Evolutionary conservation across 2,888 invertebrate genomes (phyloP), one percentile per base, ranked within the genome.

Genomic region (Xanthia icteritia): DNA sequence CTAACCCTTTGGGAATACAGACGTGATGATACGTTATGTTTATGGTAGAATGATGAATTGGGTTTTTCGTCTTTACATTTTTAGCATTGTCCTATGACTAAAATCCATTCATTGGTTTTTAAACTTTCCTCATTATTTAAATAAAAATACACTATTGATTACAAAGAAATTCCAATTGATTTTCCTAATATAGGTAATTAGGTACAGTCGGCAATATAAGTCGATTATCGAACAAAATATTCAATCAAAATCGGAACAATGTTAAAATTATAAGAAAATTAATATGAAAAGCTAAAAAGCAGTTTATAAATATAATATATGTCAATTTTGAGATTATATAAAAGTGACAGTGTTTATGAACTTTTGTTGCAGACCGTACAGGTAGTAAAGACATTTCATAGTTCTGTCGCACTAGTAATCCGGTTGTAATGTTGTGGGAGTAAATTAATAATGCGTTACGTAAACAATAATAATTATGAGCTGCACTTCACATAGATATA

Each of bases 371-470:
- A 23, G 23, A 9, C 23, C 2, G 13, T 45, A 39, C 20, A 56
- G 15, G 23, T 60, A 64, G 6, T 56, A 42, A 31, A 56, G 1
- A n/a, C 36, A 51, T n/a, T 73, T 48, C 39, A 20, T 61, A 60
- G 39, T 60, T 67, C 45, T 45, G 13, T 13, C 39, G 54, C 61
- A 39, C 17, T 65, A 2, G n/a, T 65, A 54, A 60, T 51, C 61
- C 17, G 48, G 60, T 64, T 58, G 70, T 65, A n/a, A 48, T n/a
- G 64, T 58, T 65, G 64, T 60, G 36, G 74, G 54, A 75, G 67
- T 75, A 58, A 79, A 73, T 73, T 67, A 86, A 73, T 74, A 75
- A 73, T 56, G n/a, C 74, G n/a, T 84, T 79, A 86, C 76, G 74
- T 80, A 72, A 81, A 75, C 73, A 80, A 87, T 78, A 58, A 84